phyloP scores from a whole-genome alignment of 2,888 invertebrate genomes.

The Automeris io region DNA sequence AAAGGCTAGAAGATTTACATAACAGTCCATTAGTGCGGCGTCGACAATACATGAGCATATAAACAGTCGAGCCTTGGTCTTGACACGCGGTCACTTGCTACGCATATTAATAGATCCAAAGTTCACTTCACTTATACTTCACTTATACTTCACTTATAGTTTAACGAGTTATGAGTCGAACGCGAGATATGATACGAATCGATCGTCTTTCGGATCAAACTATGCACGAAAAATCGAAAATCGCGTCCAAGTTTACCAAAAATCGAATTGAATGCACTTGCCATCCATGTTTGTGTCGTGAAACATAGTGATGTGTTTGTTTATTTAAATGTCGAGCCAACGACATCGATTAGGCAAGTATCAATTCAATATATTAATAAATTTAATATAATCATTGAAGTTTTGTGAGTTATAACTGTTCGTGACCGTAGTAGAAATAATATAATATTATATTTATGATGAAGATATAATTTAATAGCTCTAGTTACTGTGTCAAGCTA shows the following conservation, averaged over 20 bases:
- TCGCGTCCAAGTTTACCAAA: conserved; percentile 20
- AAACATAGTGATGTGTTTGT: conserved; percentile 34
- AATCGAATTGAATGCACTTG: conserved; percentile 24
- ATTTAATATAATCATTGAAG: too few species aligned
- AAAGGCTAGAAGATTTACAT: conserved; percentile 29
- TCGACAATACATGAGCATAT: conserved; percentile 19
- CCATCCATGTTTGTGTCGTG: conserved; percentile 15
- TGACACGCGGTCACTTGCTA: conserved; percentile 71
- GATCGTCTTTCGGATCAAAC: conserved; percentile 34
- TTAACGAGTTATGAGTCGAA: conserved; percentile 55
- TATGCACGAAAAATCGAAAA: conserved; percentile 21
- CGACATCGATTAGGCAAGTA: conserved; percentile 41
- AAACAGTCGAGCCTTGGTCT: conserved; percentile 61
- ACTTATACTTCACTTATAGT: conserved; percentile 57
- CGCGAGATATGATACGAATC: conserved; percentile 51
- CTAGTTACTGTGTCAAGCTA: too few species aligned
- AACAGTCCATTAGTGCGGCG: conserved; percentile 36
- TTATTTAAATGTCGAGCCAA: conserved; percentile 42
- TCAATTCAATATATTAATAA: conserved; percentile 3
- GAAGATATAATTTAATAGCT: too few species aligned
- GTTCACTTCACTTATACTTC: conserved; percentile 67
- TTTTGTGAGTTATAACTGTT: too few species aligned
- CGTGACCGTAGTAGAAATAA: too few species aligned
- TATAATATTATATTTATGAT: too few species aligned
- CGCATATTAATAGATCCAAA: conserved; percentile 72